phyloP scores from a whole-genome alignment of 2,113 vertebrate species.

The Sylvietta virens region DNA sequence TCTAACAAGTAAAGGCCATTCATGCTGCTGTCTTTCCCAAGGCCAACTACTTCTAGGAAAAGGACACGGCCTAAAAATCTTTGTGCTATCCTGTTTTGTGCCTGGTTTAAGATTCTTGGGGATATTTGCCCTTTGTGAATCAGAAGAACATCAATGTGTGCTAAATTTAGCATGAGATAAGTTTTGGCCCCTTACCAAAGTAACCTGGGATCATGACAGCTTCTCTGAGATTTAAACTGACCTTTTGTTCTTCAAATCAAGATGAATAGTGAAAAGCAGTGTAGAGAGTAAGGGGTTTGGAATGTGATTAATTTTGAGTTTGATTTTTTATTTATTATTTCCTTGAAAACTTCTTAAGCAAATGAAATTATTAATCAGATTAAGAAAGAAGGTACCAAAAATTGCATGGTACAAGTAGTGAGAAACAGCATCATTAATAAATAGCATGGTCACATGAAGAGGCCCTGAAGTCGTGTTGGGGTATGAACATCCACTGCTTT shows the following conservation, averaged over 20 bases:
- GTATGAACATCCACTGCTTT: neutral
- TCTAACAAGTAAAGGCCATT: neutral
- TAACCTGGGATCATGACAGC: neutral
- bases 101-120: neutral
- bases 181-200: neutral
- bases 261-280: neutral
- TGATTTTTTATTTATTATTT: neutral
- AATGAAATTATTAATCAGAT: neutral
- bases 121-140: neutral
- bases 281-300: neutral
- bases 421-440: neutral
- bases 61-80: neutral
- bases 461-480: neutral
- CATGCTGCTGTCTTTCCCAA: neutral
- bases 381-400: neutral
- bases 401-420: neutral
- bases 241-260: neutral
- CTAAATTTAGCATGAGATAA: neutral
- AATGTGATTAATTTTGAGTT: neutral
- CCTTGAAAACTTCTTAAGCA: neutral
- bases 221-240: neutral
- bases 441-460: neutral
- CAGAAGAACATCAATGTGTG: neutral
- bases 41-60: neutral
- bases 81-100: neutral